Percentiles rank a stretch among this genome's conserved stretches.
phyloP scores from a whole-genome alignment of 2,113 vertebrate genomes.

The Prionailurus viverrinus region DNA sequence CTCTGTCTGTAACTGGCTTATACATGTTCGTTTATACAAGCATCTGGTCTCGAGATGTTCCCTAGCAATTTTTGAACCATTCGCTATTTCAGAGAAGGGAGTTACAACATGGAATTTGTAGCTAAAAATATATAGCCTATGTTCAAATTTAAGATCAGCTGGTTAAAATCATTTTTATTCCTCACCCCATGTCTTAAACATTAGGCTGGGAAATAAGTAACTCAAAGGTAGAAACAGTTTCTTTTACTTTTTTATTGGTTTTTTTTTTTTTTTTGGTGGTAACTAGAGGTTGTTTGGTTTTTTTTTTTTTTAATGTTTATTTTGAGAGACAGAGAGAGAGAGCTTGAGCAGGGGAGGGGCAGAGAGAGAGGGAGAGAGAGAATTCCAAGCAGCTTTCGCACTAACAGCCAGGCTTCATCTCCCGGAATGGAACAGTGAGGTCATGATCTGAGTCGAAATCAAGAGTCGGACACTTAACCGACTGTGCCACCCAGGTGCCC shows the following conservation, averaged over 20 bases:
- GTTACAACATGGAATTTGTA: constrained; percentile 48
- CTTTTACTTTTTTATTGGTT: not conserved
- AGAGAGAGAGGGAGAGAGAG: too few species aligned
- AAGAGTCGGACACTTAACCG: too few species aligned
- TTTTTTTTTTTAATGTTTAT: too few species aligned
- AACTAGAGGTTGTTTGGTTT: not conserved
- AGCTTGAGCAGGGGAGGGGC: too few species aligned
- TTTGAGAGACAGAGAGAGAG: too few species aligned
- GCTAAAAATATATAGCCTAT: not conserved
- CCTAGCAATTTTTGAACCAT: constrained; percentile 51
- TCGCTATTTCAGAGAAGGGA: constrained; percentile 8
- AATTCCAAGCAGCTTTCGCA: too few species aligned
- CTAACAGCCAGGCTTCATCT: too few species aligned
- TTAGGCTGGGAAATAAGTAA: constrained; percentile 11
- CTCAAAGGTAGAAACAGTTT: not conserved
- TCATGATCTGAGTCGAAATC: too few species aligned
- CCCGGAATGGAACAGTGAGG: too few species aligned
- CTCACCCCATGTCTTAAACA: not conserved
- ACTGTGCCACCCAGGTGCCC: too few species aligned
- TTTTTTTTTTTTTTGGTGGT: not conserved
- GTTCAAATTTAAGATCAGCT: constrained; percentile 32
- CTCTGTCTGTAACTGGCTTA: constrained; percentile 15
- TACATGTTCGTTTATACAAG: not conserved
- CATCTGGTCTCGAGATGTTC: not conserved
- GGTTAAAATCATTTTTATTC: constrained; percentile 55